Percentiles rank a stretch among this genome's conserved stretches.
Conservation (phyloP, 1,140 invertebrate species). For the Atta texana region DNA sequence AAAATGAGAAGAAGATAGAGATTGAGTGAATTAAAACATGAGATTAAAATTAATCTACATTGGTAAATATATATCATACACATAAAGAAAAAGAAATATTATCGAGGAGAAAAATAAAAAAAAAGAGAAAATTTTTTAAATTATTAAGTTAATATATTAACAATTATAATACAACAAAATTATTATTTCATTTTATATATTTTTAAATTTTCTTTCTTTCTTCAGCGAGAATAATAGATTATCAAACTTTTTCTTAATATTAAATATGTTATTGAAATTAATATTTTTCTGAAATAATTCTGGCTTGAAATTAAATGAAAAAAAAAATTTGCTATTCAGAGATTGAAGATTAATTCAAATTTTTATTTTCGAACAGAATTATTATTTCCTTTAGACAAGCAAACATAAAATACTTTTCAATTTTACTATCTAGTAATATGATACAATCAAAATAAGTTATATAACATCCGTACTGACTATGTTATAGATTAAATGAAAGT, state of each 20-base stretch:
- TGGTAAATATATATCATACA: too few relatives aligned
- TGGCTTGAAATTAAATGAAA: neutral
- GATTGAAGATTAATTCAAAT: constrained; percentile 14
- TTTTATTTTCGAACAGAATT: constrained; percentile 11
- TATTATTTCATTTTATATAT: neutral
- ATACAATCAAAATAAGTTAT: neutral
- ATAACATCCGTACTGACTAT: neutral
- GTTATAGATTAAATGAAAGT: neutral
- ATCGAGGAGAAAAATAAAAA: neutral
- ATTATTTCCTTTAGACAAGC: neutral
- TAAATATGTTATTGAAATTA: neutral
- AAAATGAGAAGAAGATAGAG: too few relatives aligned
- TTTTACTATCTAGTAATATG: neutral
- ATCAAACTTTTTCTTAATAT: neutral
- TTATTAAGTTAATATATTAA: neutral
- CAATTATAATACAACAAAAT: neutral
- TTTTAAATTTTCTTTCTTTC: neutral
- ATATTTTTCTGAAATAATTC: neutral
- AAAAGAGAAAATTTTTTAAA: neutral
- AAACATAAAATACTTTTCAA: constrained; percentile 1
- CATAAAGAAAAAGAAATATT: neutral
- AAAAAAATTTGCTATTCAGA: neutral
- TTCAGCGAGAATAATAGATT: neutral
- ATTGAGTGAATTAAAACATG: too few relatives aligned
- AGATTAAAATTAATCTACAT: too few relatives aligned